Evolutionary conservation across 2,888 invertebrate genomes (phyloP).

Genomic region (Conops quadrifasciatus): DNA sequence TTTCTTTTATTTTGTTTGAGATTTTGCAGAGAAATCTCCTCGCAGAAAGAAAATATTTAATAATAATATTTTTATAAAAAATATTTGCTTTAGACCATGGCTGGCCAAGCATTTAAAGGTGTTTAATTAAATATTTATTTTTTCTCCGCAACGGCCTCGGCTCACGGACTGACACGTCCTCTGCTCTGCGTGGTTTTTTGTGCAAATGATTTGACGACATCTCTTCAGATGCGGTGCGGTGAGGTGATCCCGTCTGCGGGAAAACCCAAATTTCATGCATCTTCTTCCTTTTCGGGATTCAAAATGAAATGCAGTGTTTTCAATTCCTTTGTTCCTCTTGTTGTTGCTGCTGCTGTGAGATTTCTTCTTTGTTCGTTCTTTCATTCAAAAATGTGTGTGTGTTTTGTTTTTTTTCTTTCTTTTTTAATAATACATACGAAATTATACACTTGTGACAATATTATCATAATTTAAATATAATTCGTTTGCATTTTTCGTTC

Average conservation of each 20-base stretch:
- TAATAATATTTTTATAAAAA: slow-evolving; percentile 31
- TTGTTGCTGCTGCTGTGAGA: background rate
- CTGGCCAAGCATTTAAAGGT: slow-evolving; percentile 2
- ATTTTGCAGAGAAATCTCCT: background rate
- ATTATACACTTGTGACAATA: slow-evolving; percentile 60
- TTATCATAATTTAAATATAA: slow-evolving; percentile 60
- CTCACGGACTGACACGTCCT: slow-evolving; percentile 16
- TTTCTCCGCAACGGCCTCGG: slow-evolving; percentile 29
- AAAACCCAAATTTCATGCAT: background rate
- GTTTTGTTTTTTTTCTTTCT: background rate
- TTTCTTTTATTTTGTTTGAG: too few relatives aligned
- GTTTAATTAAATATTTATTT: slow-evolving; percentile 43
- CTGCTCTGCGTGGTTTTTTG: slow-evolving; percentile 49
- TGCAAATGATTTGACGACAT: slow-evolving; percentile 52
- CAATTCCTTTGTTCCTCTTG: slow-evolving; percentile 13
- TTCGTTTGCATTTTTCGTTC: slow-evolving; percentile 40
- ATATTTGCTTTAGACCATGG: background rate
- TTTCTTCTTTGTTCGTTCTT: background rate
- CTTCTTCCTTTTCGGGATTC: too few relatives aligned
- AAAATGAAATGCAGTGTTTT: slow-evolving; percentile 43
- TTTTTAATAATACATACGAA: slow-evolving; percentile 39
- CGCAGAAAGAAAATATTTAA: too few relatives aligned
- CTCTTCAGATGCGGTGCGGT: background rate
- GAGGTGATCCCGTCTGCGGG: background rate
- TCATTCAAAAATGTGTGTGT: too few relatives aligned